Percentiles rank a stretch among this genome's conserved stretches.
Evolutionary conservation across 2,797 vertebrate species (phyloP).

Genomic region (Eptatretus atami): DNA sequence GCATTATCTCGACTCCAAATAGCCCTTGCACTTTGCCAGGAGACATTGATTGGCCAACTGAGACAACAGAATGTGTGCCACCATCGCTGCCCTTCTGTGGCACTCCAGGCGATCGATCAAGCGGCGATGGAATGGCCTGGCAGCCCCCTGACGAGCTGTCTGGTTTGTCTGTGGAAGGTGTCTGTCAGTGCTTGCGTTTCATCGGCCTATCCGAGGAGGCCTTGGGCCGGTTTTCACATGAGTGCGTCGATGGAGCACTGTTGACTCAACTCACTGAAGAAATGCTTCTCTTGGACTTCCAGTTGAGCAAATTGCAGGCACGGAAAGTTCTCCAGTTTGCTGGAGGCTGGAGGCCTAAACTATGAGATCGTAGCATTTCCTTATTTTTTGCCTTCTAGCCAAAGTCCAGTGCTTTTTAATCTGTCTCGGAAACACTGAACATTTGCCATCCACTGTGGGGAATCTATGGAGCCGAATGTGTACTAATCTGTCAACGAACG

Average conservation of each 20-base stretch:
- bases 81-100: too few species aligned
- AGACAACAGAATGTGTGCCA: too few species aligned
- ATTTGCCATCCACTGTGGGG: too few species aligned
- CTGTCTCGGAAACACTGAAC: too few species aligned
- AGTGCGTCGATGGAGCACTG: conserved; percentile 86
- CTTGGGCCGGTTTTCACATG: conserved; percentile 41
- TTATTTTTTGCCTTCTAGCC: too few species aligned
- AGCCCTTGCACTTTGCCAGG: too few species aligned
- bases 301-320: conserved; percentile 80
- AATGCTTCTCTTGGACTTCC: conserved; percentile 81
- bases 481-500: too few species aligned
- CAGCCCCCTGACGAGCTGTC: conserved; percentile 44
- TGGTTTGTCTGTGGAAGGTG: conserved; percentile 63
- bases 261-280: conserved; percentile 80
- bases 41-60: too few species aligned
- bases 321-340: conserved; percentile 97
- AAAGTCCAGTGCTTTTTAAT: too few species aligned
- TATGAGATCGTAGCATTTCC: conserved; percentile 14
- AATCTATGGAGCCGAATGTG: too few species aligned
- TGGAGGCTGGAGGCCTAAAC: conserved; percentile 82
- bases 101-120: conserved; percentile 19
- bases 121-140: conserved; percentile 34
- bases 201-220: conserved; percentile 69
- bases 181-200: conserved; percentile 60
- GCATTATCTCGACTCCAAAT: too few species aligned